These are phyloP conservation scores for Harpegnathos saltator DNA, from an alignment of 1,140 invertebrate genomes.

Conservation along the genomic window DNA sequence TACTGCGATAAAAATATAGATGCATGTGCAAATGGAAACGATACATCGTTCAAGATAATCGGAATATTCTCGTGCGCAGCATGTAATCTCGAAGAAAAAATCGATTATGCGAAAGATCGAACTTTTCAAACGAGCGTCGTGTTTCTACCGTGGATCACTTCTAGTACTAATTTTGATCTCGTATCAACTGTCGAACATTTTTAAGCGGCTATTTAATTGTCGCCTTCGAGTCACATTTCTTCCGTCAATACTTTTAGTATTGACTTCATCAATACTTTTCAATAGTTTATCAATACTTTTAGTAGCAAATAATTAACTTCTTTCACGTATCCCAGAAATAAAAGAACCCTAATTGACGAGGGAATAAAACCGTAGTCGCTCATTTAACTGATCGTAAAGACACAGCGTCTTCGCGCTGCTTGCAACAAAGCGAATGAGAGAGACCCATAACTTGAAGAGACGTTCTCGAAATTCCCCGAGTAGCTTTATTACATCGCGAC, in stretches of 20 bases:
- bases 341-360: background rate
- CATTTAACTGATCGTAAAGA: background rate
- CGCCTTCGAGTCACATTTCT: too few relatives aligned
- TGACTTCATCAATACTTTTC: too few relatives aligned
- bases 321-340: too few relatives aligned
- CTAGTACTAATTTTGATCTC: background rate
- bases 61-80: background rate
- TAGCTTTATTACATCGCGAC: background rate
- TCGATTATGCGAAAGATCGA: background rate
- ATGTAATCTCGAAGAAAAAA: background rate
- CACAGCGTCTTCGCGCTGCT: background rate
- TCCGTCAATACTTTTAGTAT: too few relatives aligned
- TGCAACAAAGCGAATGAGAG: background rate
- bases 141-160: background rate
- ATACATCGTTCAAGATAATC: background rate
- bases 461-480: constrained; percentile 2
- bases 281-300: too few relatives aligned
- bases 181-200: background rate
- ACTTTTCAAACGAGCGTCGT: background rate
- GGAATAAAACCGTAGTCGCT: too few relatives aligned
- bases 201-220: too few relatives aligned
- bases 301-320: too few relatives aligned
- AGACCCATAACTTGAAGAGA: background rate
- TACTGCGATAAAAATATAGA: background rate
- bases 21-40: background rate